A percentile compares a stretch with the other conserved stretches of the same genome.
These are phyloP conservation scores for Thereva unica DNA, from an alignment of 2,888 invertebrate species.

Conservation along the genomic window DNA sequence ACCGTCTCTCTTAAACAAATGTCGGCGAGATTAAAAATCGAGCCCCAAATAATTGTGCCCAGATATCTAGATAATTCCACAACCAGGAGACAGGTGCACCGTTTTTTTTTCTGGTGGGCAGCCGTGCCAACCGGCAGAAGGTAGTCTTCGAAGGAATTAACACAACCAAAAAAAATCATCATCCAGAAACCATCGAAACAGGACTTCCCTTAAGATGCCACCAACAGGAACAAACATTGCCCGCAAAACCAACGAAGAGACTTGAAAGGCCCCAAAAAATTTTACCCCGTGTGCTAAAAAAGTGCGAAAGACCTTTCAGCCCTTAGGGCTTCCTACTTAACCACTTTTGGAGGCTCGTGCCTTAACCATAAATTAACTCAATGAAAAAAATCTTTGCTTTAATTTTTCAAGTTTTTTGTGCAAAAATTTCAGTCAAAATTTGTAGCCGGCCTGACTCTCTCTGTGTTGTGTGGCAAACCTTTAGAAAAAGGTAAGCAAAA, in stretches of 20 bases:
- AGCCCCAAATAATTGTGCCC: slow-evolving; percentile 1
- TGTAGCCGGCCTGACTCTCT: not conserved
- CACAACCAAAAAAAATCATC: slow-evolving; percentile 4
- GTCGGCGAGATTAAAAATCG: slow-evolving; percentile 15
- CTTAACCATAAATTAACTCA: slow-evolving; percentile 10
- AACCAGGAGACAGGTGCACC: slow-evolving; percentile 22
- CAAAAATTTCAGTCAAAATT: slow-evolving; percentile 9
- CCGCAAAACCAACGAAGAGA: slow-evolving; percentile 11
- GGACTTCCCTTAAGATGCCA: slow-evolving; percentile 7
- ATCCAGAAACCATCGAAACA: slow-evolving; percentile 19
- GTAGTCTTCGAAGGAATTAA: not conserved
- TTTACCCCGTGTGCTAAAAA: slow-evolving; percentile 12
- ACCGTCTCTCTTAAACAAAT: too few species aligned
- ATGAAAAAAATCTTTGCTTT: slow-evolving; percentile 22
- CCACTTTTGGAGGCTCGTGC: slow-evolving; percentile 9
- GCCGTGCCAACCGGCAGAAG: slow-evolving; percentile 18
- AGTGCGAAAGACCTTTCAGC: slow-evolving; percentile 17
- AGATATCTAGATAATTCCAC: slow-evolving; percentile 25
- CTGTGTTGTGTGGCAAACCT: not conserved
- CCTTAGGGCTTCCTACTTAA: slow-evolving; percentile 13
- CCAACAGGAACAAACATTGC: slow-evolving; percentile 9
- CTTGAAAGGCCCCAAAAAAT: slow-evolving; percentile 5
- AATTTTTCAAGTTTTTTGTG: slow-evolving; percentile 9
- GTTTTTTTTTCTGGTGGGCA: not conserved
- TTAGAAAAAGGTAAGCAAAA: too few species aligned